Evolutionary conservation across 2,113 vertebrate genomes (phyloP).

Genomic region (Mesembrinibis cayennensis): DNA sequence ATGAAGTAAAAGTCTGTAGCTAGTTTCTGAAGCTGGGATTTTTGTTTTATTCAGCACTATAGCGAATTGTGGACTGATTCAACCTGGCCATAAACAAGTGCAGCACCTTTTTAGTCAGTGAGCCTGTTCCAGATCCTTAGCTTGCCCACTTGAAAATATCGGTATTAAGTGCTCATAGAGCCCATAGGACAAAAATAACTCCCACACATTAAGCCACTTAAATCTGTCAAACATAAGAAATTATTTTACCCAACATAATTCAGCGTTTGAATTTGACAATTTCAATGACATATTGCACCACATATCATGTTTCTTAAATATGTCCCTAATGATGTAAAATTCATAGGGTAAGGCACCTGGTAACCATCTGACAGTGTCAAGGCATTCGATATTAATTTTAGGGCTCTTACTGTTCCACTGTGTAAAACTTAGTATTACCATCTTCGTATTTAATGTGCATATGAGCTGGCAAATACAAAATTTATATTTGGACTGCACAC

Average conservation of each 20-base stretch:
- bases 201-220: neutral
- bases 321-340: neutral
- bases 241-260: neutral
- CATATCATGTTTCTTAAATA: neutral
- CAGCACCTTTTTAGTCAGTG: neutral
- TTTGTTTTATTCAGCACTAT: neutral
- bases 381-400: slow-evolving; percentile 13
- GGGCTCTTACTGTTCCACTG: neutral
- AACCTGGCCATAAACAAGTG: neutral
- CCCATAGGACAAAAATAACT: neutral
- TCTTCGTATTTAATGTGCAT: neutral
- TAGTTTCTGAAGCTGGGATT: neutral
- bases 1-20: neutral
- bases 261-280: neutral
- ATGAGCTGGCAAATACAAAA: neutral
- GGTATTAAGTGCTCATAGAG: neutral
- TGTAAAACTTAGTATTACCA: neutral
- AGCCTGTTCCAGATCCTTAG: neutral
- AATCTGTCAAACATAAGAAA: neutral
- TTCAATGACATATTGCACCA: neutral
- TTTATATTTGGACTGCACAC: slow-evolving; percentile 44
- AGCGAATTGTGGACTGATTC: neutral
- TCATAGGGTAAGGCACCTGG: neutral
- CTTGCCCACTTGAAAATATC: neutral
- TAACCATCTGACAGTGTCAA: slow-evolving; percentile 26